Conservation (phyloP, 2,888 invertebrate genomes). For the Plagodis dolabraria region DNA sequence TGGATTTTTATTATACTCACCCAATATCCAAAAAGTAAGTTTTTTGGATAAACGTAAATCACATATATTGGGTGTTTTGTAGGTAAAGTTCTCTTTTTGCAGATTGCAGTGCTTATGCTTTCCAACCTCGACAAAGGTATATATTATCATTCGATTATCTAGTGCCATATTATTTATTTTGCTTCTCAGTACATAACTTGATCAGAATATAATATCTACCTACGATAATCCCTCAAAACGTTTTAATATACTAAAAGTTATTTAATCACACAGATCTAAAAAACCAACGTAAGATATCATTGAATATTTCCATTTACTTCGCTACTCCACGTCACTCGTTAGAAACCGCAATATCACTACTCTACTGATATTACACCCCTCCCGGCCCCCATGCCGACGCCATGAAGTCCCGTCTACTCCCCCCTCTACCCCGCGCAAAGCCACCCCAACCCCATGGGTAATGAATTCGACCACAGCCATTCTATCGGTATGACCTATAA, state of each 20-base stretch:
- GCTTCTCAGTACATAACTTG: neutral
- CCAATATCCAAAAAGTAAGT: no score
- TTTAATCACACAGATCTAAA: conserved; percentile 21
- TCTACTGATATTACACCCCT: conserved; percentile 78
- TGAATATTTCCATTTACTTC: conserved; percentile 40
- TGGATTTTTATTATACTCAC: no score
- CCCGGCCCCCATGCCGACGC: conserved; percentile 55
- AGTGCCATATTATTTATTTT: no score
- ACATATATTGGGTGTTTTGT: no score
- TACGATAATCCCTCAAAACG: no score
- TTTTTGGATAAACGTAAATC: no score
- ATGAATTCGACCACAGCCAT: conserved; percentile 74
- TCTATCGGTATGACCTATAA: conserved; percentile 76
- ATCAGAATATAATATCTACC: no score
- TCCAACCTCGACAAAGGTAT: no score
- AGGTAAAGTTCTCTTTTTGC: no score
- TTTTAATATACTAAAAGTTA: neutral
- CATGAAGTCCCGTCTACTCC: conserved; percentile 66
- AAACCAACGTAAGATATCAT: no score
- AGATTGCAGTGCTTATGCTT: no score
- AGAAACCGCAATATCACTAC: conserved; percentile 80
- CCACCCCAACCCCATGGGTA: conserved; percentile 69
- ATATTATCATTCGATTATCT: no score
- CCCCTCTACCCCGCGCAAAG: conserved; percentile 46
- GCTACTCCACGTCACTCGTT: conserved; percentile 62